Evolutionary conservation across 2,888 invertebrate species (phyloP).

Genomic region (Stenotaenia linearis): DNA sequence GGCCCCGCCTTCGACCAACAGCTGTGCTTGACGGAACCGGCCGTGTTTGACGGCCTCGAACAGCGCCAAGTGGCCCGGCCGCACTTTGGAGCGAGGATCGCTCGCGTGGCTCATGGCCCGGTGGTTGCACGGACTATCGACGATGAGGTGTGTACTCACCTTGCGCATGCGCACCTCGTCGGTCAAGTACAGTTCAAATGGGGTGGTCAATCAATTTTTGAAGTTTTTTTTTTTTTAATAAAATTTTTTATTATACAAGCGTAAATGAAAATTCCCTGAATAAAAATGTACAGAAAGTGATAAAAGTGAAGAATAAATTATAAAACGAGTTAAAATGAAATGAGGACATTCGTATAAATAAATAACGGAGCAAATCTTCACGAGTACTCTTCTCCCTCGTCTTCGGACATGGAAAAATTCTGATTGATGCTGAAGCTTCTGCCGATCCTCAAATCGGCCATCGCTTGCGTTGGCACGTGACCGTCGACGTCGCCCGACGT

Average conservation of each 20-base stretch:
- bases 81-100: background rate
- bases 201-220: too few species aligned
- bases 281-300: too few species aligned
- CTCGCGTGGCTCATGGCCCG: background rate
- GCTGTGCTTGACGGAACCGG: constrained; percentile 33
- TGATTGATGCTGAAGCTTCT: constrained; percentile 40
- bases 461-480: constrained; percentile 26
- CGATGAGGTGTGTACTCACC: background rate
- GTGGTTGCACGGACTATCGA: background rate
- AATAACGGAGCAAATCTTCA: background rate
- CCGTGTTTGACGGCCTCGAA: constrained; percentile 30
- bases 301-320: too few species aligned
- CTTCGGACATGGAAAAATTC: constrained; percentile 40
- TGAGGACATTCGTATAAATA: too few species aligned
- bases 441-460: constrained; percentile 39
- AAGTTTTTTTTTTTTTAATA: too few species aligned
- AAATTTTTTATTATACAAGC: too few species aligned
- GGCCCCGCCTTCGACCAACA: constrained; percentile 40
- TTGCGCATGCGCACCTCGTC: background rate
- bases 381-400: constrained; percentile 34
- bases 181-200: too few species aligned
- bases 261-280: too few species aligned
- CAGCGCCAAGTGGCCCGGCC: constrained; percentile 29
- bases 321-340: too few species aligned
- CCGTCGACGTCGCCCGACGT: background rate